Base-by-base conservation (phyloP, 2,888 invertebrate species). In the Pristionchus mayeri region DNA sequence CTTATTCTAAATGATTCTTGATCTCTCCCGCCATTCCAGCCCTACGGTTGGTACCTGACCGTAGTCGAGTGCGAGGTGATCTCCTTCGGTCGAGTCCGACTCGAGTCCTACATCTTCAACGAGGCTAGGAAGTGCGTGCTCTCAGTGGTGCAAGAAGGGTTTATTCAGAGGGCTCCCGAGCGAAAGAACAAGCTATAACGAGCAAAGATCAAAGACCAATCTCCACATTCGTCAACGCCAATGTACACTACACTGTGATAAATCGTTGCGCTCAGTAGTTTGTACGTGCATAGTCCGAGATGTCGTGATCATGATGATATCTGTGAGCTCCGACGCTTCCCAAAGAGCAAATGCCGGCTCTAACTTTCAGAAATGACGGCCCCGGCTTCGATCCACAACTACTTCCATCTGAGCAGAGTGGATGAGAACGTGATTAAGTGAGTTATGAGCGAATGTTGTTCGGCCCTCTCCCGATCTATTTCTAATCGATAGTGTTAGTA, bases 11-110 rank as follows among this genome's bases (percentile, higher is more conserved):
- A 21, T n/a, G n/a, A n/a, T 44, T n/a, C 40, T n/a, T 40, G 27
- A n/a, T 13, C 75, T 50, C 30, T 78, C 27, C 50, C 50, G 78
- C 78, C 78, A 3, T 50, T 78, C 27, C 50, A 78, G 78, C 78
- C 78, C 6, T 11, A 2, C 21, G 75, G 18, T 7, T 75, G 37
- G 40, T 75, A 75, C n/a, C 44, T 37, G 6, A 75, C 44, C 3
- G 75, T 75, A 11, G 21, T 21, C 21, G 75, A 75, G n/a, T 75
- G 75, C 27, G 24, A 75, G 18, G 44, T 44, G 21, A 75, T 75
- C 18, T 37, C 75, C 37, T 24, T 24, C 27, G 75, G 40, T 40
- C 75, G 75, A 75, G 16, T 18, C 18, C 7, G 75, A 75, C n/a
- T 75, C 37, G 75, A 75, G n/a, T 75, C 75, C n/a, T 44, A 24